Base-by-base conservation (phyloP, 2,888 invertebrate species). In the Biston betularia region DNA sequence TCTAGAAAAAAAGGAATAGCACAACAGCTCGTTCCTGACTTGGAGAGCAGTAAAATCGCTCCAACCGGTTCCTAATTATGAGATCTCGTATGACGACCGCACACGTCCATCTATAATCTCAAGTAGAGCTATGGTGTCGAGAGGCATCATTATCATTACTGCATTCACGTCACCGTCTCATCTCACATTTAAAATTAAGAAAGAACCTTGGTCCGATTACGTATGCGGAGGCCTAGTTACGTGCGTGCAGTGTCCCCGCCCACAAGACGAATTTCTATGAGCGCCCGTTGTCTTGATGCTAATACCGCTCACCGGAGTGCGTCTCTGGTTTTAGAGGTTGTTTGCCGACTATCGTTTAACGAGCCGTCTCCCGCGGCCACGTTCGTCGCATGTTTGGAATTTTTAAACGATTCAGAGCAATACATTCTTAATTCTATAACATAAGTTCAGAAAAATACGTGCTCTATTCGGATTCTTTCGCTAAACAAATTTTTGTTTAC, bases 141-240 rank as follows among this genome's bases (percentile, higher is more conserved):
- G 50, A 57, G 61, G 45, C 63, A 33, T 67, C 49, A 68, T 64
- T 60, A 65, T 55, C 50, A 70, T 49, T 58, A 61, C 50, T 49
- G 53, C 80, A 73, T 73, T 71, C 76, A 77, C 70, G 69, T 79
- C 78, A 78, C 24, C 61, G 58, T 77, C 74, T 78, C 82, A 78
- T 83, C 84, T 79, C 80, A 81, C 80, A 77, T 80, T 74, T 75
- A 70, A 74, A 77, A 77, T 84, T 82, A 81, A 83, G 79, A 80
- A 80, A 82, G 79, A 83, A 78, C 83, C 85, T 86, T 84, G 85
- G 79, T 72, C 82, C 79, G 78, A 78, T 86, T 84, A 75, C 75
- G 77, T 80, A 74, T 80, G 70, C 77, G 73, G 76, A 78, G 75
- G 80, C 78, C 79, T 82, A 78, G 78, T 78, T 80, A 77, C 72